A percentile compares a stretch with the other conserved stretches of the same genome.
These are phyloP conservation scores for Pardosa pseudoannulata DNA, from an alignment of 2,888 invertebrate genomes.

Conservation along the genomic window DNA sequence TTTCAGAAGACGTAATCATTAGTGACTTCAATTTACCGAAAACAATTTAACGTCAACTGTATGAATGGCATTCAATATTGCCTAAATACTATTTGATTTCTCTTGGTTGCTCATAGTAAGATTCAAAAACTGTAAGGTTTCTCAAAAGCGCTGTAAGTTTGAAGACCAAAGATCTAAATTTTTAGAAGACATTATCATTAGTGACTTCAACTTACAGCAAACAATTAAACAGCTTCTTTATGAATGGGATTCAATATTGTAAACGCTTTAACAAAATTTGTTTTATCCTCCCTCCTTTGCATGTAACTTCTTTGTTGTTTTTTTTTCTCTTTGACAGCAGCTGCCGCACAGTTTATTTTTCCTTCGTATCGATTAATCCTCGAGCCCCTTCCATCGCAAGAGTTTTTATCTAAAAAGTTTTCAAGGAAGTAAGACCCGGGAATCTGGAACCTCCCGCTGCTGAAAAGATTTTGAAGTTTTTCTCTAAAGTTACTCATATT, in stretches of 20 bases:
- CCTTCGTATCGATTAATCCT: neutral
- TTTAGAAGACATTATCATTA: too few relatives aligned
- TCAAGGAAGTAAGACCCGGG: neutral
- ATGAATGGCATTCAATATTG: too few relatives aligned
- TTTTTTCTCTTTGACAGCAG: neutral
- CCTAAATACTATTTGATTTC: too few relatives aligned
- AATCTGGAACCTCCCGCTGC: neutral
- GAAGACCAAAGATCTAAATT: too few relatives aligned
- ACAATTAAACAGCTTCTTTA: neutral
- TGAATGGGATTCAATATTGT: neutral
- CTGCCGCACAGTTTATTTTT: neutral
- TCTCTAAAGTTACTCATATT: too few relatives aligned
- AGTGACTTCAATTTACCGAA: too few relatives aligned
- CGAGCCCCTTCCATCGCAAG: neutral
- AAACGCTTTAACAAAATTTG: neutral
- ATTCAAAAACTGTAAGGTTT: too few relatives aligned
- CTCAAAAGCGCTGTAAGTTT: too few relatives aligned
- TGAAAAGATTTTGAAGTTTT: too few relatives aligned
- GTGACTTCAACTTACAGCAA: neutral
- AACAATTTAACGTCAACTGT: too few relatives aligned
- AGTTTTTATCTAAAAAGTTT: neutral
- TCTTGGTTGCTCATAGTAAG: too few relatives aligned
- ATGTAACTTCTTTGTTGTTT: neutral
- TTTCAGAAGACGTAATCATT: too few relatives aligned
- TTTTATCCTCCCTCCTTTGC: neutral